Evolutionary conservation across 2,797 vertebrate genomes (phyloP).

Genomic region (Acridotheres tristis): DNA sequence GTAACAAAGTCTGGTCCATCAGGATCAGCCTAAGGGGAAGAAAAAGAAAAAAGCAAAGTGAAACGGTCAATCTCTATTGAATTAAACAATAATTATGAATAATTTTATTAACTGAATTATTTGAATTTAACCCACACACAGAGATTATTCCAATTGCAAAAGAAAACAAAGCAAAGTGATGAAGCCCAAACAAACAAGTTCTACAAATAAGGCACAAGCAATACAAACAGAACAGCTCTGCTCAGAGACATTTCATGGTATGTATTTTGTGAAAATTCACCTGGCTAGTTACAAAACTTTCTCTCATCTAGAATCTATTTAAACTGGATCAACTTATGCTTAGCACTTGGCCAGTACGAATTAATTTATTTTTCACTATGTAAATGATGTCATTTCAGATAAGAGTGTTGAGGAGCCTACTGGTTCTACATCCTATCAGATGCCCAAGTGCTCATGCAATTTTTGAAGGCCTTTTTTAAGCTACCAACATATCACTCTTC

Average conservation of each 20-base stretch:
- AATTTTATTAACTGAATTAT: not conserved
- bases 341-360: not conserved
- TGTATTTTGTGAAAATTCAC: not conserved
- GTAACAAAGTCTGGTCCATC: conserved; percentile 85
- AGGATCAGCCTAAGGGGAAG: conserved; percentile 81
- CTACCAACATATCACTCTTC: not conserved
- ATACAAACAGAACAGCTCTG: not conserved
- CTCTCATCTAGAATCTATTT: not conserved
- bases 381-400: not conserved
- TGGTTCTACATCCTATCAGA: not conserved
- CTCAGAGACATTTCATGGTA: not conserved
- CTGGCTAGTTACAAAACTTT: not conserved
- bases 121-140: not conserved
- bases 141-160: not conserved
- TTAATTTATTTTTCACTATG: not conserved
- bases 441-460: not conserved
- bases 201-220: not conserved
- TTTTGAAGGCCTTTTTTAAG: not conserved
- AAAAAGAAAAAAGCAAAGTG: not conserved
- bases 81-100: not conserved
- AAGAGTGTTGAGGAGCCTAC: not conserved
- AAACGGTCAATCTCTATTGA: not conserved
- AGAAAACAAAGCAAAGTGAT: not conserved
- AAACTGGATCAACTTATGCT: not conserved
- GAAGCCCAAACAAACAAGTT: not conserved